Evolutionary conservation across 2,113 vertebrate species (phyloP), one percentile per base, ranked within the genome.

Genomic region (Sturnus vulgaris): DNA sequence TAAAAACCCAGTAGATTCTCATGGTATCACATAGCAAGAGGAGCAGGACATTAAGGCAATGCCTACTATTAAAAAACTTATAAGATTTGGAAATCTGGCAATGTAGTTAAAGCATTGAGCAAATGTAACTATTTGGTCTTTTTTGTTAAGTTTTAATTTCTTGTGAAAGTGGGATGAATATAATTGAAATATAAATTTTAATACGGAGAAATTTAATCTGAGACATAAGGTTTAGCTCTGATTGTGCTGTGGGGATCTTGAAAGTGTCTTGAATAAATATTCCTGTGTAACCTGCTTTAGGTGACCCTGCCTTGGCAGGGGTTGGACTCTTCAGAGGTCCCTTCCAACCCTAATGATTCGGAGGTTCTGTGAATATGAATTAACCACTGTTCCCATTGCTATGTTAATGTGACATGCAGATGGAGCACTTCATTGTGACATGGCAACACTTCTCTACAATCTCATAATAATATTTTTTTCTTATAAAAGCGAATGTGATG

Each of bases 401-500:
- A 20, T 86, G 46, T 73, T 86, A 71, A 60, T 82, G n/a, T 50
- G 63, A 61, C 80, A 65, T 27, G 31, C 20, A 65, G 52, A 73
- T 21, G 72, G 47, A 90, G 35, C 23, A 86, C 55, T 96, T 91
- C 76, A 55, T 57, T 82, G 71, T 0, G 14, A 80, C 70, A 84
- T 18, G 47, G 82, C 77, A 90, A 83, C n/a, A 52, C n/a, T 92
- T 90, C 82, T 92, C 49, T 73, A 44, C 50, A 35, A 46, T 53
- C 46, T 65, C 81, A 69, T 12, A 82, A 89, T 86, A 92, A 78
- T 92, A 88, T 86, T 94, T 91, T 42, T 81, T 78, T 88, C 73
- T 88, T 86, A 27, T 90, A 89, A 97, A 97, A 93, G 53, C 11
- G 1, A 80, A 70, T 96, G 95, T 88, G 85, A 94, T 93, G 55